Percentiles rank a stretch among this genome's conserved stretches.
phyloP scores from a whole-genome alignment of 2,113 vertebrate genomes.

The Tympanuchus pallidicinctus region DNA sequence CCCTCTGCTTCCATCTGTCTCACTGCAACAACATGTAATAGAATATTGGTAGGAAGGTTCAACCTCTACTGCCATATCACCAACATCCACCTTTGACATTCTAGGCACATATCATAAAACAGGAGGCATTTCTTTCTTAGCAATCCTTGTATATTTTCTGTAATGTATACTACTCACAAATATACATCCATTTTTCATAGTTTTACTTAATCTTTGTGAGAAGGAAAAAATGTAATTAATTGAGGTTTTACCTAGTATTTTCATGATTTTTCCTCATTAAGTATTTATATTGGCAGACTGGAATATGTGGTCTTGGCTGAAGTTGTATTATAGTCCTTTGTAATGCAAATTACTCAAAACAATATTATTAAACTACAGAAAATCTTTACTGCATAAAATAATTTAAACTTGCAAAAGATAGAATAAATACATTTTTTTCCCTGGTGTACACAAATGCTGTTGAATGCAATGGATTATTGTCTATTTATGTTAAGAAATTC shows the following conservation, averaged over 20 bases:
- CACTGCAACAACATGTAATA: too few species aligned
- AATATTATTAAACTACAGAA: not conserved
- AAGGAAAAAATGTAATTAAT: not conserved
- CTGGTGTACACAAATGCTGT: not conserved
- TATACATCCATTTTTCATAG: slow-evolving; percentile 23
- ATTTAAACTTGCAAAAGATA: not conserved
- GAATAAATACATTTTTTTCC: not conserved
- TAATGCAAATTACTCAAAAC: slow-evolving; percentile 5
- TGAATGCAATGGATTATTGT: not conserved
- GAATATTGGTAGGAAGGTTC: too few species aligned
- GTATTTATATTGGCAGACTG: slow-evolving; percentile 42
- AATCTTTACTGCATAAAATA: not conserved
- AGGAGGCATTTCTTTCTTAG: not conserved
- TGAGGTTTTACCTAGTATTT: slow-evolving; percentile 20
- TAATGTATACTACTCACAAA: slow-evolving; percentile 35
- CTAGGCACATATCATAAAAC: not conserved
- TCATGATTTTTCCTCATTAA: slow-evolving; percentile 52
- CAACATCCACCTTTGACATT: not conserved
- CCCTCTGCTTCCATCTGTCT: too few species aligned
- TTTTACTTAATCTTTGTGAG: slow-evolving; percentile 30
- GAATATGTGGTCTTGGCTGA: not conserved
- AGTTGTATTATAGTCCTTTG: not conserved
- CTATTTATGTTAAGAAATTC: not conserved
- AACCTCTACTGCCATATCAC: too few species aligned
- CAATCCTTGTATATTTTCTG: not conserved